Base-by-base conservation (phyloP, 2,888 invertebrate genomes). In the Doris montereyensis region DNA sequence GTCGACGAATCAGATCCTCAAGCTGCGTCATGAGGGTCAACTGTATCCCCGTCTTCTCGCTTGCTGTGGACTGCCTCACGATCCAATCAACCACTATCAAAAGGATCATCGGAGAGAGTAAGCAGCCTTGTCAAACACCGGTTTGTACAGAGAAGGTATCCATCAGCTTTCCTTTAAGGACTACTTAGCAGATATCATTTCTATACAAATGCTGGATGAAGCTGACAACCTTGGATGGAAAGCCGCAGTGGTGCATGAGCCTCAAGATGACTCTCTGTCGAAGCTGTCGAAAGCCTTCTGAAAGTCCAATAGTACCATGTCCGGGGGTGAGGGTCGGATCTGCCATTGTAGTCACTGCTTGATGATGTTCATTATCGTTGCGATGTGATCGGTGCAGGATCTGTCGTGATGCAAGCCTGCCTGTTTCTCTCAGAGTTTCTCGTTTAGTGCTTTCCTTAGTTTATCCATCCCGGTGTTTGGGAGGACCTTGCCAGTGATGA, bases 261-360 rank as follows among this genome's bases (percentile, higher is more conserved):
- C n/a, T 73, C 73, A 28, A 73, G 30, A 73, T 3, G 28, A 26
- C 13, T 1, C 13, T 28, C 58, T 73, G 65, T 67, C 41, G 2
- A 78, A 67, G 35, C 77, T 78, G 41, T 80, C 81, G 73, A 82
- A 82, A 0, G 79, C 70, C 34, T 79, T 76, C 60, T 67, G 32
- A 26, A 17, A 75, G 75, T 21, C 34, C 26, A 67, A n/a, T 21
- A 71, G 35, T 34, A 35, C 41, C 2, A 8, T 35, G 35, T 71
- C 32, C 35, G 35, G 71, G 17, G 71, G 41, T 21, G 34, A 2
- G n/a, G n/a, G n/a, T n/a, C n/a, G n/a, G n/a, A n/a, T n/a, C 24
- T 71, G 71, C 34, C 34, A 71, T 24, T 71, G 35, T 21, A 71
- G 52, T 5, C 8, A 41, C 52, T 41, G 17, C 17, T 41, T 60